A percentile compares a stretch with the other conserved stretches of the same genome.
These are phyloP conservation scores for Actinia tenebrosa DNA, from an alignment of 64 coral and sea anemone species.

Conservation along the genomic window DNA sequence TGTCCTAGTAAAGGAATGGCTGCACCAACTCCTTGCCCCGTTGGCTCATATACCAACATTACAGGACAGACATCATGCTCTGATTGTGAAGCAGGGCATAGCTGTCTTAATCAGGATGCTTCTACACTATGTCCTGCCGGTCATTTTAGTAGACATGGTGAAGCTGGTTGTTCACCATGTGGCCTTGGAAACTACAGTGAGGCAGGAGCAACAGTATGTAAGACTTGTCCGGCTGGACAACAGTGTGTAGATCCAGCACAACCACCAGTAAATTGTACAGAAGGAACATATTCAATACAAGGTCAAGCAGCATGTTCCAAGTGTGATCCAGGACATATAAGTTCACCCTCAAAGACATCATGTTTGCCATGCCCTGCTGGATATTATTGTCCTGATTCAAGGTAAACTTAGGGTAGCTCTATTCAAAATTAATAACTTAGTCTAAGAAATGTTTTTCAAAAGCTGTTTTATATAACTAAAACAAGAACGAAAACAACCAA, in stretches of 20 bases:
- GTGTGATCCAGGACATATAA: slow-evolving; percentile 63
- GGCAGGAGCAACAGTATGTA: slow-evolving; percentile 55
- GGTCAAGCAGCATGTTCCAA: slow-evolving; percentile 61
- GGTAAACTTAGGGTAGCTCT: slow-evolving; percentile 34
- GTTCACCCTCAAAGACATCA: slow-evolving; percentile 53
- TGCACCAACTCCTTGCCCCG: slow-evolving; percentile 61
- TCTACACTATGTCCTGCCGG: slow-evolving; percentile 79
- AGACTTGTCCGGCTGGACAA: slow-evolving; percentile 80
- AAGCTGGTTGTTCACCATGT: slow-evolving; percentile 70
- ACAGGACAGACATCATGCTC: slow-evolving; percentile 66
- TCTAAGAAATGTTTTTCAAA: no score
- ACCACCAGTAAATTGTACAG: slow-evolving; percentile 76
- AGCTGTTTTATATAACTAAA: no score
- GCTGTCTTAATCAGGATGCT: slow-evolving; percentile 61
- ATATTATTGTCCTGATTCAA: slow-evolving; percentile 85
- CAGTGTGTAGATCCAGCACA: slow-evolving; percentile 63
- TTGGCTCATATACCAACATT: slow-evolving; percentile 72
- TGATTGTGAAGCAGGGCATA: slow-evolving; percentile 74
- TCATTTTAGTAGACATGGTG: slow-evolving; percentile 72
- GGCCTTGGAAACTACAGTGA: slow-evolving; percentile 52
- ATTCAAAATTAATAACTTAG: background rate
- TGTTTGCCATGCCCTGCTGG: slow-evolving; percentile 78
- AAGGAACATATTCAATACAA: slow-evolving; percentile 66
- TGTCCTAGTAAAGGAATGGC: slow-evolving; percentile 68
- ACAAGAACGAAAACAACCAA: no score